Percentiles rank a stretch among this genome's conserved stretches.
Evolutionary conservation across 1,140 invertebrate genomes (phyloP).

Genomic region (Samia ricini): DNA sequence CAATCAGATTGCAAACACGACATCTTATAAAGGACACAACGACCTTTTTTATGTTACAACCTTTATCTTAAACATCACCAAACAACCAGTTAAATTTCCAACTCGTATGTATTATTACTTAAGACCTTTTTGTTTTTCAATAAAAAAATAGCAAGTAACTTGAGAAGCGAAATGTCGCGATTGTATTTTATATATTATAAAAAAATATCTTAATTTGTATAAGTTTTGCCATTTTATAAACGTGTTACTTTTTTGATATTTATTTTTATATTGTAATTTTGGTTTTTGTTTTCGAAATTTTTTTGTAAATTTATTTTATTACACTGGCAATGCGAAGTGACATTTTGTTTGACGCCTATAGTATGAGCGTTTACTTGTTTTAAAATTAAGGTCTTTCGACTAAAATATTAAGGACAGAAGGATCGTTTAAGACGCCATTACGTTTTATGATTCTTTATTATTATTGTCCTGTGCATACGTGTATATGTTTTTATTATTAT

Average conservation of each 20-base stretch:
- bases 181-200: conserved; percentile 8
- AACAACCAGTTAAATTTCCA: neutral
- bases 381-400: neutral
- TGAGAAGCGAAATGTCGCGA: conserved; percentile 15
- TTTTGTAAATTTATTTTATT: neutral
- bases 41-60: neutral
- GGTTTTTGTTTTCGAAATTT: too few relatives aligned
- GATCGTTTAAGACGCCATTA: neutral
- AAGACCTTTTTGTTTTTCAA: neutral
- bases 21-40: neutral
- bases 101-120: neutral
- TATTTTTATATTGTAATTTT: neutral
- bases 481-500: neutral
- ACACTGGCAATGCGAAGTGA: neutral
- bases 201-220: conserved; percentile 27
- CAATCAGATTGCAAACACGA: conserved; percentile 15
- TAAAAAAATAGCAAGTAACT: neutral
- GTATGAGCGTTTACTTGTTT: neutral
- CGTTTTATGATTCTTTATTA: neutral
- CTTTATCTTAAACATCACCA: neutral
- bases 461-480: neutral
- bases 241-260: neutral
- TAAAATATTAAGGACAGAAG: neutral
- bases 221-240: conserved; percentile 15
- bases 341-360: neutral